Evolutionary conservation across 2,797 vertebrate species (phyloP).

Genomic region (Siniperca scherzeri): DNA sequence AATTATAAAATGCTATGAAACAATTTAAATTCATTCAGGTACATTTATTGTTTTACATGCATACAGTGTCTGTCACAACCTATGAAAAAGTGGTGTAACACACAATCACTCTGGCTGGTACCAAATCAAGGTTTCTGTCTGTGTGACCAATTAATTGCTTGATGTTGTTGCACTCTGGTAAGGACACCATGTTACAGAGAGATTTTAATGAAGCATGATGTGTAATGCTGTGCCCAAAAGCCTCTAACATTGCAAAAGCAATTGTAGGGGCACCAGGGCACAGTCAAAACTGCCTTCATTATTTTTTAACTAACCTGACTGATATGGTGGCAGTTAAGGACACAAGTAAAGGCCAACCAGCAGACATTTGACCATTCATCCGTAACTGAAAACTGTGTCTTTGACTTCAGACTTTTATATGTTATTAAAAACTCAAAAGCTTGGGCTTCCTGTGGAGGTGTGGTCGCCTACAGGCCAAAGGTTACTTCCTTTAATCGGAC

Average conservation of each 20-base stretch:
- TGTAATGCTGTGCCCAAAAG: constrained; percentile 47
- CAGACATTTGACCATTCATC: constrained; percentile 47
- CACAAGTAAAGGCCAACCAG: constrained; percentile 36
- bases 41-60: constrained; percentile 1
- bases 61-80: not conserved
- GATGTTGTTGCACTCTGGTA: constrained; percentile 34
- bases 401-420: constrained; percentile 62
- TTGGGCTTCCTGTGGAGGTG: constrained; percentile 58
- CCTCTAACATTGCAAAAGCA: constrained; percentile 45
- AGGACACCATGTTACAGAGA: constrained; percentile 27
- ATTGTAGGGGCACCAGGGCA: constrained; percentile 39
- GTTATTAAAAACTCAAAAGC: constrained; percentile 70
- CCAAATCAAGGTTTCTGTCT: constrained; percentile 19
- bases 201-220: constrained; percentile 58
- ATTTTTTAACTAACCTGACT: constrained; percentile 36
- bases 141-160: constrained; percentile 37
- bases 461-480: constrained; percentile 67
- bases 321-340: constrained; percentile 40
- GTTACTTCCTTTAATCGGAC: constrained; percentile 72
- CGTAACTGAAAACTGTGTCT: constrained; percentile 47
- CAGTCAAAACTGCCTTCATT: constrained; percentile 61
- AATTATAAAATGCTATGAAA: not conserved
- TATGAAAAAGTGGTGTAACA: not conserved
- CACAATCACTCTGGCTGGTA: not conserved
- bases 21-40: not conserved